Conservation (phyloP, 2,888 invertebrate species). For the Villa cingulata region DNA sequence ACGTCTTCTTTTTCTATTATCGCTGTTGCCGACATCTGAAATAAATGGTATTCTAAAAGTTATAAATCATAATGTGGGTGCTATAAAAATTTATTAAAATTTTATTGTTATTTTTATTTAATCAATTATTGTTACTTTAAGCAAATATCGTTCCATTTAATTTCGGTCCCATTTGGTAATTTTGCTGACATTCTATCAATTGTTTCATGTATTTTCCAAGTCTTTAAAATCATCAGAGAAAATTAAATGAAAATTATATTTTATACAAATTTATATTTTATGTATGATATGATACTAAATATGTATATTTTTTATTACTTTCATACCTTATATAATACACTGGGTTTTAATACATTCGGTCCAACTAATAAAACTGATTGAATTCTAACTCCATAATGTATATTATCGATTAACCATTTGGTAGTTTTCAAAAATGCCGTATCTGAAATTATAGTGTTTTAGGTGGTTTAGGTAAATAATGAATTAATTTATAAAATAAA, state of each 20-base stretch:
- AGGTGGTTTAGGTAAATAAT: no score
- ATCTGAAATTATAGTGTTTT: no score
- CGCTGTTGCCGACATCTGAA: neutral
- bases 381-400: conserved; percentile 48
- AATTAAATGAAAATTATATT: no score
- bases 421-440: conserved; percentile 49
- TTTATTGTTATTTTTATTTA: neutral
- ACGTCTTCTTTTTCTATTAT: neutral
- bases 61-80: neutral
- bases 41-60: conserved; percentile 11
- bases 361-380: conserved; percentile 50
- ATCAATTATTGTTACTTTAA: conserved; percentile 16
- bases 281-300: neutral
- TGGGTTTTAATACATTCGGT: conserved; percentile 50
- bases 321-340: conserved; percentile 39
- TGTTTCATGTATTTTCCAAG: conserved; percentile 41
- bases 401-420: conserved; percentile 55
- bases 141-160: conserved; percentile 16
- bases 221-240: conserved; percentile 17
- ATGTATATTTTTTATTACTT: neutral
- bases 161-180: conserved; percentile 20
- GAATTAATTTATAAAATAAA: no score
- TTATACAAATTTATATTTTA: conserved; percentile 7
- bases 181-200: conserved; percentile 35
- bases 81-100: neutral